Evolutionary conservation across 2,113 vertebrate genomes (phyloP), one percentile per base, ranked within the genome.

Genomic region (Dissostichus mawsoni): DNA sequence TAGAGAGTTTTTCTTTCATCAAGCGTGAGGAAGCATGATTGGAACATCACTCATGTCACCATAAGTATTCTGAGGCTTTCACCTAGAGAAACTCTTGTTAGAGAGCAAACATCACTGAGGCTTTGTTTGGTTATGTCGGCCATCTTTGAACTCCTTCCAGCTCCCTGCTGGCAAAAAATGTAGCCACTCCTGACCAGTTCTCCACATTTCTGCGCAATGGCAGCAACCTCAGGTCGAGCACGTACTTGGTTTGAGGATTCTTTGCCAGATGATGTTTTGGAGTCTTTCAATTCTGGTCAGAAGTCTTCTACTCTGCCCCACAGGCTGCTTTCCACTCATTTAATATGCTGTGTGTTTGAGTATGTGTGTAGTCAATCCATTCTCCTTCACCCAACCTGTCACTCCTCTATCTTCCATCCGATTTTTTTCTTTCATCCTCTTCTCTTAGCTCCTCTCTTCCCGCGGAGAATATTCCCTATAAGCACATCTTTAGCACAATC

Each of bases 71-170:
- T 11, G 13, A 80, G 53, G 44, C 9, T 11, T 67, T 47, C 12
- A 33, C 48, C 13, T 33, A 0, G n/a, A 58, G 44, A 72, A 76
- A 71, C 18, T 70, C 82, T 77, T 70, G 41, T 72, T 52, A 8
- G 69, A 83, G 53, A 63, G 51, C 65, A 82, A 74, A 81, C 53
- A 72, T 70, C 53, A 75, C 18, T 57, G 23, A 45, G 25, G 52
- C 69, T 16, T 69, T 80, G 68, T 86, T 83, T 80, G 61, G 70
- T 78, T 80, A 51, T 74, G 61, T 82, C 50, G 63, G 53, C 83
- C 78, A 65, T 79, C 16, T 62, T 33, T 73, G 68, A 80, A 65
- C 72, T 72, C 50, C 59, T 76, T 71, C 77, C 57, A 6, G 51
- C 61, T 69, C 45, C 86, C 84, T 77, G 16, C 12, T 4, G 83